phyloP scores from a whole-genome alignment of 2,113 vertebrate genomes.

The Anolis carolinensis region DNA sequence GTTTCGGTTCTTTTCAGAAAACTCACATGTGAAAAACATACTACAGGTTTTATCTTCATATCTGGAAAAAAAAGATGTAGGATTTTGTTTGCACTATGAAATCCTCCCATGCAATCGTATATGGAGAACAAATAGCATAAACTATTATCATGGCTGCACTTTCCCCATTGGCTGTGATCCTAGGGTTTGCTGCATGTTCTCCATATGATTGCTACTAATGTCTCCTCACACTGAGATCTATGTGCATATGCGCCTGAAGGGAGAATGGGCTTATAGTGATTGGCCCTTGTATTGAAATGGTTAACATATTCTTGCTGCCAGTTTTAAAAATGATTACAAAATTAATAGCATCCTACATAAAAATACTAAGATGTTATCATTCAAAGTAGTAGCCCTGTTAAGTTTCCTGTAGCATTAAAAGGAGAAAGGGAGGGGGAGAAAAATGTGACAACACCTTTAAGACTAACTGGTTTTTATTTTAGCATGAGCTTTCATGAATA shows the following conservation, averaged over 20 bases:
- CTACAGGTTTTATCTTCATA: neutral
- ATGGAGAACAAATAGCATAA: neutral
- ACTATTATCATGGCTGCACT: neutral
- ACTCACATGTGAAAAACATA: slow-evolving; percentile 9
- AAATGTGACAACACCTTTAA: no score
- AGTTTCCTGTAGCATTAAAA: no score
- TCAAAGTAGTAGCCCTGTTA: no score
- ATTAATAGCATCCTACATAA: neutral
- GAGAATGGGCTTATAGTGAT: neutral
- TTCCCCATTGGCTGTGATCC: neutral
- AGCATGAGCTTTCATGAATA: no score
- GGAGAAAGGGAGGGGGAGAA: no score
- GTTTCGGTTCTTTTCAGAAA: slow-evolving; percentile 2
- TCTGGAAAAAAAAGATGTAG: slow-evolving; percentile 47
- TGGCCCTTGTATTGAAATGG: neutral
- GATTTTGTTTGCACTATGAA: slow-evolving; percentile 38
- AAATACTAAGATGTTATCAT: neutral
- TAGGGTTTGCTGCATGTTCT: neutral
- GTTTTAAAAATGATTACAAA: slow-evolving; percentile 50
- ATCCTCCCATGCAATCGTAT: neutral
- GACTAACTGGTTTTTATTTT: no score
- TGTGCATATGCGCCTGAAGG: neutral
- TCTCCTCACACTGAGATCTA: neutral
- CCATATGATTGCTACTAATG: neutral
- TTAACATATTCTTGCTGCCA: slow-evolving; percentile 45